Conservation (phyloP, 2,797 vertebrate genomes). For the Helarctos malayanus region DNA sequence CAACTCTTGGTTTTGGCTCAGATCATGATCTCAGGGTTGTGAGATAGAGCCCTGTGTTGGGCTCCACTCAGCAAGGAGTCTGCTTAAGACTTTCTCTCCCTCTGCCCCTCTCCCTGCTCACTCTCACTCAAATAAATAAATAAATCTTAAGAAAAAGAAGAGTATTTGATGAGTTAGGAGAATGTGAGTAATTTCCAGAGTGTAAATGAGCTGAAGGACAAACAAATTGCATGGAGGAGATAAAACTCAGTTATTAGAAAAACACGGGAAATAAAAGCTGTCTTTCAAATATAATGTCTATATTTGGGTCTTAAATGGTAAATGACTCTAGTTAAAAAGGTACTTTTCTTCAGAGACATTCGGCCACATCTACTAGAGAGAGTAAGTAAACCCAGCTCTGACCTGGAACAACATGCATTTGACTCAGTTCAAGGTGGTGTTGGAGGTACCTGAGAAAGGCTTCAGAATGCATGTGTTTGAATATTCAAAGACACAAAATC, state of each 20-base stretch:
- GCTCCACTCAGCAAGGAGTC: too few species aligned
- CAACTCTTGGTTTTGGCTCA: too few species aligned
- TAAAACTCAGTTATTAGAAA: not conserved
- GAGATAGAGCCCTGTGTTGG: too few species aligned
- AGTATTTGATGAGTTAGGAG: not conserved
- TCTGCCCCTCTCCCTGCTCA: too few species aligned
- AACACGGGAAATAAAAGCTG: not conserved
- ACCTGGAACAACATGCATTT: not conserved
- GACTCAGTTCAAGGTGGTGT: not conserved
- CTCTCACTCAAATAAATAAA: too few species aligned
- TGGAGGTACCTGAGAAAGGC: not conserved
- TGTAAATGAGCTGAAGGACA: not conserved
- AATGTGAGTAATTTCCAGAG: not conserved
- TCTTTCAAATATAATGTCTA: not conserved
- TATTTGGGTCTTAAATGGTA: not conserved
- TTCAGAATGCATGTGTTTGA: not conserved
- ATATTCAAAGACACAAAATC: not conserved
- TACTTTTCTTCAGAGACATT: not conserved
- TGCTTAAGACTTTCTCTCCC: too few species aligned
- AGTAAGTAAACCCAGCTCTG: not conserved
- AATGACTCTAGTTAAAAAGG: not conserved
- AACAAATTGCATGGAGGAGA: not conserved
- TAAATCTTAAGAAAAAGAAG: not conserved
- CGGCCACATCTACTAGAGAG: fast-evolving
- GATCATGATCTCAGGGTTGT: too few species aligned